Evolutionary conservation across 2,888 invertebrate species (phyloP).

Genomic region (Phortica okadai): DNA sequence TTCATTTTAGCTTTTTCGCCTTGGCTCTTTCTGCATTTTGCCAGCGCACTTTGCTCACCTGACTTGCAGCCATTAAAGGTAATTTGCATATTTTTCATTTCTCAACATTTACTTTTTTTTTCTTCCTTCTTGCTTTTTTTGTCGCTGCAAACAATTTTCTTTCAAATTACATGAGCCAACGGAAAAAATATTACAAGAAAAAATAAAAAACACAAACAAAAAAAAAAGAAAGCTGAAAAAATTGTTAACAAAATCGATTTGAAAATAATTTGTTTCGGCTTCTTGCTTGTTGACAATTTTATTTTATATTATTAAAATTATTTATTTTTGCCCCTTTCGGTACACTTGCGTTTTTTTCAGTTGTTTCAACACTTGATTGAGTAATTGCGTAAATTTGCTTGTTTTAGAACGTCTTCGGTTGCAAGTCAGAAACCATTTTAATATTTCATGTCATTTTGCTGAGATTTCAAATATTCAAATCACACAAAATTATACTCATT

Average conservation of each 20-base stretch:
- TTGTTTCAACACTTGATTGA: too few species aligned
- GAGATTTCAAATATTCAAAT: neutral
- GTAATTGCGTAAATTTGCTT: too few species aligned
- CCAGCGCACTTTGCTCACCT: constrained; percentile 39
- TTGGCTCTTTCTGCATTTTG: constrained; percentile 10
- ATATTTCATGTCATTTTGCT: neutral
- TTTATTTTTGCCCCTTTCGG: neutral
- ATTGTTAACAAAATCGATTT: constrained; percentile 32
- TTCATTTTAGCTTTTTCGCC: neutral
- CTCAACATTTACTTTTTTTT: neutral
- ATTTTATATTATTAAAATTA: constrained; percentile 7
- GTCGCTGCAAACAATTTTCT: constrained; percentile 27
- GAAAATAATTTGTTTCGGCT: constrained; percentile 30
- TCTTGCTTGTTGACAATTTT: constrained; percentile 5
- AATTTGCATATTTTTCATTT: constrained; percentile 52
- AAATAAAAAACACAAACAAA: too few species aligned
- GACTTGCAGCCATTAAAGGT: constrained; percentile 54
- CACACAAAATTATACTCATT: neutral
- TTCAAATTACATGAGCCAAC: constrained; percentile 19
- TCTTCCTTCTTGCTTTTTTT: neutral
- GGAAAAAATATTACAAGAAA: neutral
- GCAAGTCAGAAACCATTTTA: neutral
- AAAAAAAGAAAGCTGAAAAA: neutral
- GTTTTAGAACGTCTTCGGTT: neutral
- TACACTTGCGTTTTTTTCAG: neutral